Conservation (phyloP, 2,113 vertebrate genomes). For the Sitta europaea region DNA sequence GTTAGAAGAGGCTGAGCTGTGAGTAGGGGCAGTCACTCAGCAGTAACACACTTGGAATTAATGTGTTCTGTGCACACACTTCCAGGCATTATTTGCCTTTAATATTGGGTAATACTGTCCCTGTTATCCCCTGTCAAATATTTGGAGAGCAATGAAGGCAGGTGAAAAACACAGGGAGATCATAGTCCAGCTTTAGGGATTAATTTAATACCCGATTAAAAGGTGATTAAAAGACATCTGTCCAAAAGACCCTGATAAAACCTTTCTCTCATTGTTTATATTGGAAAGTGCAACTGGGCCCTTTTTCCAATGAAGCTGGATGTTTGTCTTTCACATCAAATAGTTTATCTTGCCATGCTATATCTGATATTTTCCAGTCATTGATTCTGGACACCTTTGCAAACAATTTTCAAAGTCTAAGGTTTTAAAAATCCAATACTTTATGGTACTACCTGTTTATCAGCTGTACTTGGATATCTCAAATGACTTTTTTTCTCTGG, state of each 20-base stretch:
- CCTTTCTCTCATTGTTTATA: neutral
- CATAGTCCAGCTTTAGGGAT: neutral
- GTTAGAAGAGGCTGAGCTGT: neutral
- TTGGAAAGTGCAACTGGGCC: neutral
- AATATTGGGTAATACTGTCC: neutral
- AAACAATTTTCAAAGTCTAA: neutral
- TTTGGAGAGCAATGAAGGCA: neutral
- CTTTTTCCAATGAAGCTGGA: neutral
- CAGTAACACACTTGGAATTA: neutral
- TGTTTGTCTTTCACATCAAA: neutral
- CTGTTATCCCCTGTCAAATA: neutral
- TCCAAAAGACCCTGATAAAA: neutral
- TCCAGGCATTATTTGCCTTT: neutral
- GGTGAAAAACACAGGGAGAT: neutral
- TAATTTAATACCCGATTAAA: neutral
- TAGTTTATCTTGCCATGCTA: neutral
- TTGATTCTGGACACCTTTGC: neutral
- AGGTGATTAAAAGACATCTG: neutral
- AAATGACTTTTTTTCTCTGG: neutral
- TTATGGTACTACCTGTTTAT: neutral
- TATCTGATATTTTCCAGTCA: neutral
- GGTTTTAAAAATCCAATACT: neutral
- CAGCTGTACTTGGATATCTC: neutral
- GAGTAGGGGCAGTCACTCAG: neutral
- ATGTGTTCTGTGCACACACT: neutral